Evolutionary conservation across 2,888 invertebrate species (phyloP).

Genomic region (Drosophila aldrichi): DNA sequence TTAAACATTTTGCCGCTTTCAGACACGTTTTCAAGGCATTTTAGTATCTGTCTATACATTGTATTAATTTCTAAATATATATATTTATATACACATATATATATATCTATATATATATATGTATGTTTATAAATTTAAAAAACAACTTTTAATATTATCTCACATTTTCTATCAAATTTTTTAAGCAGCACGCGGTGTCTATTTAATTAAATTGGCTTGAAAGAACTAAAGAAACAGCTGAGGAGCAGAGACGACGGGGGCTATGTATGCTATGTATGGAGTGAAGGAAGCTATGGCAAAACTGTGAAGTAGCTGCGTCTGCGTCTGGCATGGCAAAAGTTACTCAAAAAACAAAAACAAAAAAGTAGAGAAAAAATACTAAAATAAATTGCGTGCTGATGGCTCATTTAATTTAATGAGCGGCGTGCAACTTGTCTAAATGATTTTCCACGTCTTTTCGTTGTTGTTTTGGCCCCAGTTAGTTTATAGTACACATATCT

Average conservation of each 20-base stretch:
- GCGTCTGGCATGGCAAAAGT: constrained; percentile 66
- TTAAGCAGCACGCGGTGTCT: constrained; percentile 65
- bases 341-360: constrained; percentile 76
- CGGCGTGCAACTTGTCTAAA: constrained; percentile 85
- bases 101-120: neutral
- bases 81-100: neutral
- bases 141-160: constrained; percentile 60
- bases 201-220: constrained; percentile 66
- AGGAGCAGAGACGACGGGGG: constrained; percentile 16
- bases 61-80: constrained; percentile 40
- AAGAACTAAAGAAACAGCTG: constrained; percentile 13
- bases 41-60: constrained; percentile 14
- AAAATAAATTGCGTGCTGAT: constrained; percentile 85
- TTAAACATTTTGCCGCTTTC: constrained; percentile 31
- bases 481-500: constrained; percentile 24
- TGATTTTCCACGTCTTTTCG: constrained; percentile 77
- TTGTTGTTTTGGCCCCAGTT: constrained; percentile 33
- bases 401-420: constrained; percentile 85
- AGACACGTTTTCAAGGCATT: constrained; percentile 54
- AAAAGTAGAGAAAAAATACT: constrained; percentile 80
- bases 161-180: constrained; percentile 63
- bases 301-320: constrained; percentile 43
- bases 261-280: neutral
- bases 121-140: constrained; percentile 22
- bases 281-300: constrained; percentile 30